Base-by-base conservation (phyloP, 2,888 invertebrate genomes). In the Diplolepis rosae region DNA sequence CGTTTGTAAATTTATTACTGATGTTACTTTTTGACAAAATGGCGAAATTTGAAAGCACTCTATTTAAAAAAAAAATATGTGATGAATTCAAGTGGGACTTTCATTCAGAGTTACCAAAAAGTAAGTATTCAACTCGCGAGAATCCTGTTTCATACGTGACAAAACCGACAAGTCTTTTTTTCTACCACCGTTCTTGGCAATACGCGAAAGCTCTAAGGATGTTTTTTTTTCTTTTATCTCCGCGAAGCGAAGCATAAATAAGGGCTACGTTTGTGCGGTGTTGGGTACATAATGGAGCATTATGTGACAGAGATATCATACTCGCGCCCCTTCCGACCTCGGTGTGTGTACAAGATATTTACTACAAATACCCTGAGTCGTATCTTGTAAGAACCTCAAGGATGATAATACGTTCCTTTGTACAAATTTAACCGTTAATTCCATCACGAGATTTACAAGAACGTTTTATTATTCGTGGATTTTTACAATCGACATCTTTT, bases 331-430 rank as follows among this genome's bases (percentile, higher is more conserved):
- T 74, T 69, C 70, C 76, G 51, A 74, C 70, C 73, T 67, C 72
- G 65, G 76, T 84, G 84, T 86, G 82, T 85, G 81, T 80, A 84
- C 84, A 85, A 85, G 86, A 86, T 84, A 86, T 85, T 86, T 83
- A 84, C 84, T 79, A 82, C 83, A 83, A 86, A 86, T 84, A 85
- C 79, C 79, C 79, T 27, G 65, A 54, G 82, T 75, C 80, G 79
- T 85, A 83, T 83, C 81, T 76, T 77, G 78, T 71, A 72, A 71
- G 72, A 75, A 73, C 76, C 74, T 70, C 68, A 13, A 68, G 75
- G 74, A 70, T 77, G 80, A 85, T 85, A 84, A 82, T 84, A 82
- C 79, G 75, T 80, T 75, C 78, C 79, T 79, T 82, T 82, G 79
- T 82, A 77, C 72, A 78, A 72, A 76, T 72, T 32, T 61, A n/a